phyloP scores from a whole-genome alignment of 2,113 vertebrate species.

The Pseudorhombus dupliciocellatus region DNA sequence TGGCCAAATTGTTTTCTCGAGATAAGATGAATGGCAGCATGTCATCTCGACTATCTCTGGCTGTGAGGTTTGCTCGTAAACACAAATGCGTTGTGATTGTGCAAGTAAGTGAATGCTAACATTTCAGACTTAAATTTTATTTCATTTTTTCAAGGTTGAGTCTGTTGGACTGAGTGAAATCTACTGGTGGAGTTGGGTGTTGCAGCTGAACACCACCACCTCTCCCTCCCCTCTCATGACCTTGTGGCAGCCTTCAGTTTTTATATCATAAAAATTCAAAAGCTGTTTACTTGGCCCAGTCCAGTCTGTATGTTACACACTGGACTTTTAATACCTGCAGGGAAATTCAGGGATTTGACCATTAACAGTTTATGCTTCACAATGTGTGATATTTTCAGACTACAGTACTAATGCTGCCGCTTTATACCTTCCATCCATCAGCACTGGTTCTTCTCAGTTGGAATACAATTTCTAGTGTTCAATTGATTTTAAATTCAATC shows the following conservation, averaged over 20 bases:
- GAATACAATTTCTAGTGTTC: background rate
- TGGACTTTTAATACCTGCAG: background rate
- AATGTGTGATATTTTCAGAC: constrained; percentile 12
- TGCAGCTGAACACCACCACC: too few species aligned
- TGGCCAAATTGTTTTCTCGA: constrained; percentile 31
- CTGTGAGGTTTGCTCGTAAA: constrained; percentile 1
- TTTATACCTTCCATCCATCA: background rate
- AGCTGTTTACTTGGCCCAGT: too few species aligned
- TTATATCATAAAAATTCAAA: too few species aligned
- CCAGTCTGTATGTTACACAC: too few species aligned
- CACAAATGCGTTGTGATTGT: too few species aligned
- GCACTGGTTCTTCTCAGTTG: background rate
- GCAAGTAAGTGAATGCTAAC: background rate
- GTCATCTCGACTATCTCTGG: constrained; percentile 2
- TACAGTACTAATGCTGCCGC: background rate
- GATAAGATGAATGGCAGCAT: constrained; percentile 31
- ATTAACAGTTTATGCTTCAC: background rate
- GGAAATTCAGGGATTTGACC: background rate
- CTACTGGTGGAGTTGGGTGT: too few species aligned
- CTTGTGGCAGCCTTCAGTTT: too few species aligned
- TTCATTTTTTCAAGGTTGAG: background rate
- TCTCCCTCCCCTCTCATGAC: too few species aligned
- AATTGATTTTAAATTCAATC: background rate
- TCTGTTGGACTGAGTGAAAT: background rate
- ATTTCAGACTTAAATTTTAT: background rate